phyloP scores from a whole-genome alignment of 2,797 vertebrate genomes.

The Amblyopsis hoosieri region DNA sequence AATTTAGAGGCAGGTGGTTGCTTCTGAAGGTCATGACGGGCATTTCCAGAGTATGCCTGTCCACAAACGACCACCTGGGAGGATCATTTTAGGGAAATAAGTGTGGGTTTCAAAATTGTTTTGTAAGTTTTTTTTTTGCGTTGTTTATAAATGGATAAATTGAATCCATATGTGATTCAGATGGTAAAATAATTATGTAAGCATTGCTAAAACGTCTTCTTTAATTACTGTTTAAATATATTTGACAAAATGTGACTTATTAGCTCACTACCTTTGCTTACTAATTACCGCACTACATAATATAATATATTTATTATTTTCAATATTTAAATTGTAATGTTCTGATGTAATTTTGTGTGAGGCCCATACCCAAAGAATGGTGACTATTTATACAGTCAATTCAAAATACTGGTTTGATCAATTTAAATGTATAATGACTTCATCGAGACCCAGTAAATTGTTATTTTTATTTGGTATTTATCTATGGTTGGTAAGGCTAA shows the following conservation, averaged over 20 bases:
- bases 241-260: no score
- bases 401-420: constrained; percentile 81
- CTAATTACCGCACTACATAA: no score
- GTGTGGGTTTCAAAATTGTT: constrained; percentile 13
- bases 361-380: constrained; percentile 31
- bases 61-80: constrained; percentile 40
- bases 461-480: constrained; percentile 51
- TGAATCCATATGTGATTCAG: no score
- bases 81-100: constrained; percentile 40
- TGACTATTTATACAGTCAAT: constrained; percentile 69
- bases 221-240: no score
- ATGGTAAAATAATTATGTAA: no score
- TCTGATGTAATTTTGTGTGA: no score
- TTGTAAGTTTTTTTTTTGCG: constrained; percentile 16
- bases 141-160: not conserved
- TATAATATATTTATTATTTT: no score
- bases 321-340: no score
- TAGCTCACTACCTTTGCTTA: no score
- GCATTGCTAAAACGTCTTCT: no score
- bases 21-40: constrained; percentile 51
- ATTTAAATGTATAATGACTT: constrained; percentile 75
- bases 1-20: constrained; percentile 61
- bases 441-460: constrained; percentile 70
- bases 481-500: constrained; percentile 60
- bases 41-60: constrained; percentile 45